Percentiles rank a stretch among this genome's conserved stretches.
phyloP scores from a whole-genome alignment of 2,888 invertebrate species.

The Chloromyia formosa region DNA sequence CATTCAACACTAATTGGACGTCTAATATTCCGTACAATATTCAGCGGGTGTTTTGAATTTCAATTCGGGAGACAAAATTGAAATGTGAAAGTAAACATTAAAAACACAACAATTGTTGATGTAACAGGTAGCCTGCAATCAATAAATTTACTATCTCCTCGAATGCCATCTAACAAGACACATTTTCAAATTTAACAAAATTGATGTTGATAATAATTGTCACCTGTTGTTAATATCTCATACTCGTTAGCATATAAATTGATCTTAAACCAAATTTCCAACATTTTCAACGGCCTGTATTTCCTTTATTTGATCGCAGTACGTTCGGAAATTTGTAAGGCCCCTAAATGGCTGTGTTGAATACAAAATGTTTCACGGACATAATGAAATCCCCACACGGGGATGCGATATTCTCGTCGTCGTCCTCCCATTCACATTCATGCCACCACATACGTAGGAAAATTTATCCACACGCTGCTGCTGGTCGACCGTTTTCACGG shows the following conservation, averaged over 20 bases:
- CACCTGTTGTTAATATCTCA: constrained; percentile 37
- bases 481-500: no score
- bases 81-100: no score
- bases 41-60: no score
- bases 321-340: constrained; percentile 12
- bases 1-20: no score
- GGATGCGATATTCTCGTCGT: not conserved
- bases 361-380: constrained; percentile 9
- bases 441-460: not conserved
- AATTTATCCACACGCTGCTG: constrained; percentile 23
- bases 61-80: no score
- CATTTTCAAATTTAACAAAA: constrained; percentile 24
- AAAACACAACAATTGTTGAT: not conserved
- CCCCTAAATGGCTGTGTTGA: not conserved
- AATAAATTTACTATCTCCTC: not conserved
- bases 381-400: not conserved
- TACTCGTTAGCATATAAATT: constrained; percentile 38
- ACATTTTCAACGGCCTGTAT: constrained; percentile 5
- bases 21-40: no score
- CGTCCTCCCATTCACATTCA: constrained; percentile 20
- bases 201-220: constrained; percentile 38
- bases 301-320: constrained; percentile 23
- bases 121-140: constrained; percentile 4
- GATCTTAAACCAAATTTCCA: not conserved
- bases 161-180: not conserved